Conservation (phyloP, 37 sponge, comb jelly and placozoan genomes). For the Mnemiopsis leidyi region DNA sequence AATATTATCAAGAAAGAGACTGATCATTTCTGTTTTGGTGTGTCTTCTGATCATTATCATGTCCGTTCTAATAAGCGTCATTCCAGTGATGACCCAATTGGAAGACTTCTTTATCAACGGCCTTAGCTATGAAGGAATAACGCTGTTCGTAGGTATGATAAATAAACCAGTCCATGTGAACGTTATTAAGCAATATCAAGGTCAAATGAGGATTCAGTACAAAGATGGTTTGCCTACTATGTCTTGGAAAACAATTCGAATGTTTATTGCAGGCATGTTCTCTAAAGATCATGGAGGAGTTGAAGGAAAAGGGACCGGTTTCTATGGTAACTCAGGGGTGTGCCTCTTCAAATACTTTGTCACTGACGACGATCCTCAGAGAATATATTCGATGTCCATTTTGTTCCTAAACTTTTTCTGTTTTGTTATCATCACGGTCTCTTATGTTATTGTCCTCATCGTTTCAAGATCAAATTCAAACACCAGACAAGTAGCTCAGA, state of each 20-base stretch:
- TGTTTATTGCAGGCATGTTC: not conserved
- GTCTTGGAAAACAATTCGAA: not conserved
- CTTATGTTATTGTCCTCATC: not conserved
- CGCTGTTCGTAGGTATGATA: not conserved
- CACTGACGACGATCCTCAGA: not conserved
- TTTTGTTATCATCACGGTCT: not conserved
- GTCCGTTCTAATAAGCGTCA: not conserved
- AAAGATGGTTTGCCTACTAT: not conserved
- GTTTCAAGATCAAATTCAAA: not conserved
- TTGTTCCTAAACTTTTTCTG: not conserved
- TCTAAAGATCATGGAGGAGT: not conserved
- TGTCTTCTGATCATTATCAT: not conserved
- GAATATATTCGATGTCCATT: not conserved
- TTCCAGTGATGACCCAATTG: not conserved
- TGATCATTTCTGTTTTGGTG: not conserved
- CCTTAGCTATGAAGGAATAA: not conserved
- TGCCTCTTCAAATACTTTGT: constrained; percentile 8
- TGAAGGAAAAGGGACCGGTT: not conserved
- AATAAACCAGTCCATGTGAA: not conserved
- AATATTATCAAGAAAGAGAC: no score
- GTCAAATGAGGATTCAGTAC: not conserved
- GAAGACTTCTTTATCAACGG: constrained; percentile 16
- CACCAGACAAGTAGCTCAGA: not conserved
- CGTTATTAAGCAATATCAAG: not conserved
- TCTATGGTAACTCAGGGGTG: constrained; percentile 32